phyloP scores from a whole-genome alignment of 2,113 vertebrate species.

The Halichoerus grypus region DNA sequence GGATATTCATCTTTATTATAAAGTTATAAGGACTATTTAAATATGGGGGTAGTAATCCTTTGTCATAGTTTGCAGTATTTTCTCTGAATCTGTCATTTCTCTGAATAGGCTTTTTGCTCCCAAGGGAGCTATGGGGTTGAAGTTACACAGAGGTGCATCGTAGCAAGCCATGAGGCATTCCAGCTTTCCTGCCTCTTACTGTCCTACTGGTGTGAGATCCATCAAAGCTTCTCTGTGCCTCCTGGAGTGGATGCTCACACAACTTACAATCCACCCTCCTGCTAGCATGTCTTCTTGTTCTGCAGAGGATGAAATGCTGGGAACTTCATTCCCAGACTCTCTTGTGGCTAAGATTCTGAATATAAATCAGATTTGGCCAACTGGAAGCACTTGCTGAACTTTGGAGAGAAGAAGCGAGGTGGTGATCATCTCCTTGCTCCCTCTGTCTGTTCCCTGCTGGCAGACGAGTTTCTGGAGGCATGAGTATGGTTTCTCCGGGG shows the following conservation, averaged over 20 bases:
- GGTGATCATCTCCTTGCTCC: not conserved
- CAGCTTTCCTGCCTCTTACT: not conserved
- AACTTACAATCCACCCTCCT: not conserved
- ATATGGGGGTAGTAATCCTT: not conserved
- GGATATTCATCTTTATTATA: not conserved
- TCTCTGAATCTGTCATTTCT: not conserved
- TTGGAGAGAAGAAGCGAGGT: not conserved
- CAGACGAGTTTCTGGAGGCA: not conserved
- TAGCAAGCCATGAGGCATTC: not conserved
- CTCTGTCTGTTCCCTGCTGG: not conserved
- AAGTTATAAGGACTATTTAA: constrained; percentile 6
- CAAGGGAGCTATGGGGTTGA: not conserved
- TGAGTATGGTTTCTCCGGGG: not conserved
- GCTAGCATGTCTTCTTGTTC: not conserved
- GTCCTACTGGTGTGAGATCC: not conserved
- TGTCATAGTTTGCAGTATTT: not conserved
- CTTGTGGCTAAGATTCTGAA: not conserved
- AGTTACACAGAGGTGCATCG: not conserved
- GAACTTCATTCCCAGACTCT: not conserved
- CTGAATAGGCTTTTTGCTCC: not conserved
- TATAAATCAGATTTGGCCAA: not conserved
- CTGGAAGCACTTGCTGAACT: not conserved
- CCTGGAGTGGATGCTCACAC: not conserved
- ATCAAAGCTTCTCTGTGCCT: not conserved
- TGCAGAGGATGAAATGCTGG: not conserved